Evolutionary conservation across 2,113 vertebrate species (phyloP).

Genomic region (Spermophilus dauricus): DNA sequence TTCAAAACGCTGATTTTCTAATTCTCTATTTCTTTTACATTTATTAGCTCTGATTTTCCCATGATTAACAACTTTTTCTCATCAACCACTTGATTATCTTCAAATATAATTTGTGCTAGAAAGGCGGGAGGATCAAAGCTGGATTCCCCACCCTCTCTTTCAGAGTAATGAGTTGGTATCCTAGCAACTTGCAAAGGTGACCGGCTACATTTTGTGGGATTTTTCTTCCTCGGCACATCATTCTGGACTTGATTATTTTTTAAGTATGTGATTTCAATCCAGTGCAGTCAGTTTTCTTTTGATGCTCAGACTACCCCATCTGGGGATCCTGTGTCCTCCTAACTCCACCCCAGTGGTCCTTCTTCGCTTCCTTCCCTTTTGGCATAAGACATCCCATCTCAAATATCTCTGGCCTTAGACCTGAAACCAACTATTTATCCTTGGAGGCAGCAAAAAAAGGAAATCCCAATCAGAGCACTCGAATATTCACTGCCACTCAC

Average conservation of each 20-base stretch:
- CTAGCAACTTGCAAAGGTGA: slow-evolving; percentile 45
- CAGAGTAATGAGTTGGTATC: slow-evolving; percentile 7
- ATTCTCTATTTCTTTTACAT: slow-evolving; percentile 53
- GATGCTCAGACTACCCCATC: background rate
- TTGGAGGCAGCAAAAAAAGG: background rate
- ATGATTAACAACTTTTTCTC: slow-evolving; percentile 69
- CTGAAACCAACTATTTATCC: background rate
- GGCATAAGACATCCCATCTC: background rate
- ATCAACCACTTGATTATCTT: slow-evolving; percentile 75
- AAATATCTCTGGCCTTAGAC: background rate
- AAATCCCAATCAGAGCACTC: background rate
- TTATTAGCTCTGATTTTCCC: slow-evolving; percentile 60
- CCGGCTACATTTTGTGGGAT: background rate
- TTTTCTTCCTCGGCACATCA: background rate
- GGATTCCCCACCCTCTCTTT: background rate
- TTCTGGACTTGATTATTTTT: background rate
- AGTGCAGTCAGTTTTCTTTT: background rate
- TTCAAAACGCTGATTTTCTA: slow-evolving; percentile 51
- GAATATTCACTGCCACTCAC: background rate
- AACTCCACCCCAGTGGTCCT: background rate
- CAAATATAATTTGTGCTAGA: slow-evolving; percentile 51
- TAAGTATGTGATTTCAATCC: background rate
- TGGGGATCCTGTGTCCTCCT: background rate
- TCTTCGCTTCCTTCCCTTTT: background rate
- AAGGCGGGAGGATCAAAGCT: slow-evolving; percentile 56